phyloP scores from a whole-genome alignment of 2,797 vertebrate species.

The Galagoides demidoff region DNA sequence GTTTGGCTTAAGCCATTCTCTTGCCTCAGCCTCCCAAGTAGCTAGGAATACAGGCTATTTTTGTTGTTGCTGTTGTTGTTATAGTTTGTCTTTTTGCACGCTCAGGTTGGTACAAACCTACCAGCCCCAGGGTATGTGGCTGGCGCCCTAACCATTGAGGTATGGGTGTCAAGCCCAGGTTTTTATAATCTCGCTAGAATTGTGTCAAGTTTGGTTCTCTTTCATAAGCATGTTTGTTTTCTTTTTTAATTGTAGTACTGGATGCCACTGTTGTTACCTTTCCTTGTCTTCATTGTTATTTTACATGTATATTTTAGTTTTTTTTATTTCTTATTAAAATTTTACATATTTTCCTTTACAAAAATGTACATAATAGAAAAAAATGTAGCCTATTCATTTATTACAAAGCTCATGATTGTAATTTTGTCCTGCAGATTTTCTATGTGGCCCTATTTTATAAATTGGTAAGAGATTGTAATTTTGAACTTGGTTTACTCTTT shows the following conservation, averaged over 20 bases:
- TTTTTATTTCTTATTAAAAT: not conserved
- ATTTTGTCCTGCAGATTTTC: not conserved
- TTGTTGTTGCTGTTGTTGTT: too few species aligned
- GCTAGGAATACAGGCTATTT: too few species aligned
- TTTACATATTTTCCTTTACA: not conserved
- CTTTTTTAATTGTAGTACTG: not conserved
- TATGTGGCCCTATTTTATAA: not conserved
- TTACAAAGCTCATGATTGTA: not conserved
- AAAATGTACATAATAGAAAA: not conserved
- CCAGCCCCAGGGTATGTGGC: too few species aligned
- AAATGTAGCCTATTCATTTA: not conserved
- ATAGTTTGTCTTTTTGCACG: too few species aligned
- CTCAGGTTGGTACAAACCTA: too few species aligned
- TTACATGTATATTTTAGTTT: not conserved
- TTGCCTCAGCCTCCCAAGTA: too few species aligned
- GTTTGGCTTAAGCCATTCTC: too few species aligned
- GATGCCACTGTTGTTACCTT: not conserved
- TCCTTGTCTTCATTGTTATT: not conserved
- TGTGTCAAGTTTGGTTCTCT: not conserved
- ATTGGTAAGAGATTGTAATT: not conserved
- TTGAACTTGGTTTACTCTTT: conserved; percentile 8
- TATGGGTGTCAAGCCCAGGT: not conserved
- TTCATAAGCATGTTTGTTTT: not conserved
- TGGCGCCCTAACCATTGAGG: too few species aligned
- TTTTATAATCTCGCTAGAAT: not conserved